Evolutionary conservation across 2,888 invertebrate genomes (phyloP), one percentile per base, ranked within the genome.

Genomic region (Zelleria hepariella): DNA sequence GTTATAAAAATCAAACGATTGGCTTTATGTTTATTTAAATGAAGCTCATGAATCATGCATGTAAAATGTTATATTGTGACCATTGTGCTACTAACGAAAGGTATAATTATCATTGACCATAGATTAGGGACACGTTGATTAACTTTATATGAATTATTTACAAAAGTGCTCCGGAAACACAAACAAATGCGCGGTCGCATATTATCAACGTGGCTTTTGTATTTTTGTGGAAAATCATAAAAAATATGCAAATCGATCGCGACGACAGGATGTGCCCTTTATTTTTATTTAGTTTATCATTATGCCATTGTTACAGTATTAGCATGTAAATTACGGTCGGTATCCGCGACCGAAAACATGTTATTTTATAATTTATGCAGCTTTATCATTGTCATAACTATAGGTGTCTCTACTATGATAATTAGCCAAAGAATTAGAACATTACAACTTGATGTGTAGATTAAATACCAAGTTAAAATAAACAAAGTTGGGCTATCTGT

Each of bases 191-290:
- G 65, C 75, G 73, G 73, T 68, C 74, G 77, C 78, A 80, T 76
- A 76, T 77, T 80, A 75, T 80, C 58, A 74, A 69, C 73, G 70
- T 67, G 70, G 77, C 80, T 80, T 69, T 85, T 86, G 86, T 86
- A 82, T 74, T 78, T 77, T 78, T 78, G 75, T 73, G 79, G 78
- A 67, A 84, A 83, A 78, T 85, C 83, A 85, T 82, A 86, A 86
- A 82, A 87, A 86, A 87, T 86, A 88, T 88, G 88, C 87, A 85
- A 87, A 88, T 88, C 86, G 78, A 87, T 86, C 74, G 80, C 70
- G 70, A 64, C 67, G 72, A 75, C 86, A 83, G 87, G 88, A 87
- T 84, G 86, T 73, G 26, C 58, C 42, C 58, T 62, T 62, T 62
- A 58, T 60, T 59, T 59, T 60, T 79, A 82, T 78, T 84, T 85